These are phyloP conservation scores for Notodonta ziczac DNA, from an alignment of 2,888 invertebrate species.

Conservation along the genomic window DNA sequence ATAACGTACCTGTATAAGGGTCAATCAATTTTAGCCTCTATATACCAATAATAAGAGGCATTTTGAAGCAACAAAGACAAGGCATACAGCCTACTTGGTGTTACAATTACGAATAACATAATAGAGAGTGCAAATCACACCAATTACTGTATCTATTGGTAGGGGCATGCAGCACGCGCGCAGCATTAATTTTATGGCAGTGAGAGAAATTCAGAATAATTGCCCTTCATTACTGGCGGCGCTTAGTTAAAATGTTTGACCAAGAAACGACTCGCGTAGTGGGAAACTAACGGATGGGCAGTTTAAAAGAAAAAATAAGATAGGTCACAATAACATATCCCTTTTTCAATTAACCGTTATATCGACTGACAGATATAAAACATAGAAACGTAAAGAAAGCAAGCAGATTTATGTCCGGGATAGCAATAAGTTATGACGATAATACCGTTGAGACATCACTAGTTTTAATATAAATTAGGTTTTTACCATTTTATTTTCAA, in stretches of 20 bases:
- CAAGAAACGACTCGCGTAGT: not conserved
- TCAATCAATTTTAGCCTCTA: conserved; percentile 31
- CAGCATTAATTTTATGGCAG: conserved; percentile 69
- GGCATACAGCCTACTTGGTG: conserved; percentile 23
- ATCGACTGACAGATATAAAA: too few relatives aligned
- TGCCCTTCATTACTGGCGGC: conserved; percentile 56
- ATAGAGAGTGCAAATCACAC: conserved; percentile 65
- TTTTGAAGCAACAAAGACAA: conserved; percentile 25
- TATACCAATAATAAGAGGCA: conserved; percentile 33
- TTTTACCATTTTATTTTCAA: too few relatives aligned
- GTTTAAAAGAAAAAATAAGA: conserved; percentile 2
- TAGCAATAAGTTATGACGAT: too few relatives aligned
- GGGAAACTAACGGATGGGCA: conserved; percentile 7
- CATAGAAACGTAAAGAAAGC: too few relatives aligned
- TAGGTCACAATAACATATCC: too few relatives aligned
- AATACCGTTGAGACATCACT: too few relatives aligned
- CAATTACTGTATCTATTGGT: conserved; percentile 61
- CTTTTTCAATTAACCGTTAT: too few relatives aligned
- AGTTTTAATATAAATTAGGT: too few relatives aligned
- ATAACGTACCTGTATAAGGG: conserved; percentile 12
- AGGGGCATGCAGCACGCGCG: conserved; percentile 56
- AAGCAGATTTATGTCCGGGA: too few relatives aligned
- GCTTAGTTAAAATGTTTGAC: conserved; percentile 17
- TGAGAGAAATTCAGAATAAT: conserved; percentile 71
- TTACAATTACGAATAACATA: conserved; percentile 58